phyloP scores from a whole-genome alignment of 2,888 invertebrate species.

The Willowsia nigromaculata region DNA sequence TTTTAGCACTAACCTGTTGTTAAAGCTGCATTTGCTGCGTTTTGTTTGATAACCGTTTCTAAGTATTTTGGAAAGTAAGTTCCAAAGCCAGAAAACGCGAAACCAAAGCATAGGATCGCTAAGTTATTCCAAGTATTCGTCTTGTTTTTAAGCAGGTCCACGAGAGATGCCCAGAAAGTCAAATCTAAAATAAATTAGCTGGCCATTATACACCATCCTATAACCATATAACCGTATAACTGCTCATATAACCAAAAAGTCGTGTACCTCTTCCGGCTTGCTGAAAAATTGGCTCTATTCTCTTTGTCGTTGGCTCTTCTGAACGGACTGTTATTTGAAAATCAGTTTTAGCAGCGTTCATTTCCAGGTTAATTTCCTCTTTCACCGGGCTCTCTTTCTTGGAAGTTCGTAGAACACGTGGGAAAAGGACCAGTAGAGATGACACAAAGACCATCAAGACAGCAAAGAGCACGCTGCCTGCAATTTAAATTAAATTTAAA shows the following conservation, averaged over 20 bases:
- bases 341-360: slow-evolving; percentile 30
- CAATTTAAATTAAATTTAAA: too few relatives aligned
- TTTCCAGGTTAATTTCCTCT: slow-evolving; percentile 31
- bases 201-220: too few relatives aligned
- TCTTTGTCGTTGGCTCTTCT: background rate
- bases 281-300: slow-evolving; percentile 52
- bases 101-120: slow-evolving; percentile 81
- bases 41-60: slow-evolving; percentile 82
- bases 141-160: slow-evolving; percentile 80
- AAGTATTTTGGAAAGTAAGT: slow-evolving; percentile 83
- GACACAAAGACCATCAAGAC: slow-evolving; percentile 83
- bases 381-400: background rate
- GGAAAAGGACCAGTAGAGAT: slow-evolving; percentile 85
- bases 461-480: slow-evolving; percentile 73
- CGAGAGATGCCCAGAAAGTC: slow-evolving; percentile 76
- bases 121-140: slow-evolving; percentile 81
- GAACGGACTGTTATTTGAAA: background rate
- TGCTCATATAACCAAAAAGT: background rate
- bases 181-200: slow-evolving; percentile 3
- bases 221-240: background rate
- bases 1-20: slow-evolving; percentile 81
- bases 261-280: slow-evolving; percentile 3
- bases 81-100: slow-evolving; percentile 81
- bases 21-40: slow-evolving; percentile 82
- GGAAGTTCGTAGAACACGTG: slow-evolving; percentile 81